Evolutionary conservation across 2,113 vertebrate species (phyloP), one percentile per base, ranked within the genome.

Genomic region (Myxocyprinus asiaticus): DNA sequence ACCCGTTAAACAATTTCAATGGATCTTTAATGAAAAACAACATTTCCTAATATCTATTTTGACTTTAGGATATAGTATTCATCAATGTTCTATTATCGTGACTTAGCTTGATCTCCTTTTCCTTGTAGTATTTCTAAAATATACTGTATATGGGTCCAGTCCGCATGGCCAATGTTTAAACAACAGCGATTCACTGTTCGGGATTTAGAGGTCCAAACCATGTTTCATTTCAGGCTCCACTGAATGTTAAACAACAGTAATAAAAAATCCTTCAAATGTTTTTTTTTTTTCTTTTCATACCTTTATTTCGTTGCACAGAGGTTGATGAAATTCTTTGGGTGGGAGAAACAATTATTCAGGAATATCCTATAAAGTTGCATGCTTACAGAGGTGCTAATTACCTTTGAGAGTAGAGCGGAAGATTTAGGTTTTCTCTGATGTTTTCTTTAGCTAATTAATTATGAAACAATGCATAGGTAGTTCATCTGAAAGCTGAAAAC

Each of bases 361-460:
- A 88, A 87, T 83, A 87, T 78, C 73, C 85, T 88, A 78, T 82
- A 69, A 86, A 86, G 85, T 86, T 88, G 50, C 76, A 84, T 81
- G 86, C 82, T 85, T 88, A 89, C 86, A 88, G 84, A 83, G 86
- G 88, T 91, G 88, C 85, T 93, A 92, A 94, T 94, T 92, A 92
- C 88, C 89, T 92, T 51, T 48, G 90, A 83, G 87, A 72, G 84
- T 90, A 88, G 83, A 81, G 67, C 64, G 82, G 85, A 88, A 83
- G 86, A 70, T 81, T 70, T 86, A 87, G 77, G 87, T 72, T 83
- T 86, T 87, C 88, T 82, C 88, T 86, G 87, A 82, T 64, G 45
- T 74, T 85, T 90, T 92, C 87, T 88, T 88, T 85, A 83, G 83
- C 88, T 90, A 87, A 90, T 94, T 93, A 92, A 92, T 92, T 92